phyloP scores from a whole-genome alignment of 2,113 vertebrate species.

The Peromyscus californicus region DNA sequence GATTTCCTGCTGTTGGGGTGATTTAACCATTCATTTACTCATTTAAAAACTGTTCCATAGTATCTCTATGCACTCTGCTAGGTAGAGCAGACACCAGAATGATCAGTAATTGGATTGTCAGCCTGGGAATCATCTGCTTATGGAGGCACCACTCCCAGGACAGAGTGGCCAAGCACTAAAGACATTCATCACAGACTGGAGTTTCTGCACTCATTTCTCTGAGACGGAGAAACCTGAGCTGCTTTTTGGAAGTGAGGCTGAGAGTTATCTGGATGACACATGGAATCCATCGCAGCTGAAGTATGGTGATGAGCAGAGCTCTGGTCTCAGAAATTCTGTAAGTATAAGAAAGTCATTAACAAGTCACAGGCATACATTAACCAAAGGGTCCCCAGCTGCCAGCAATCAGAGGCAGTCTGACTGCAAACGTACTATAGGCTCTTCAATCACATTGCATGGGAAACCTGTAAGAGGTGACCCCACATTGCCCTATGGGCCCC shows the following conservation, averaged over 20 bases:
- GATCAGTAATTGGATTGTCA: neutral
- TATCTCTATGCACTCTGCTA: neutral
- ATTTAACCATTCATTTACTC: slow-evolving; percentile 49
- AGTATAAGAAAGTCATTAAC: neutral
- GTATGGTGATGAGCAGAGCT: neutral
- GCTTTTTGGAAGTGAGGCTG: neutral
- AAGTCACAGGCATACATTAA: neutral
- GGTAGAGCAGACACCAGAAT: neutral
- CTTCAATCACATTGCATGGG: neutral
- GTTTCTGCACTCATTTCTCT: slow-evolving; percentile 11
- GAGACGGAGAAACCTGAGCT: neutral
- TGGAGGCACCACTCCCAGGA: neutral
- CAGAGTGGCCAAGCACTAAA: neutral
- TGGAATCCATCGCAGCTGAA: neutral
- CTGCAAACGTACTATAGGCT: neutral
- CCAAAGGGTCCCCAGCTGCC: neutral
- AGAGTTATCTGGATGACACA: neutral
- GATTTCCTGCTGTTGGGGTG: neutral
- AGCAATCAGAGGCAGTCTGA: neutral
- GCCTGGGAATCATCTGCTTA: neutral
- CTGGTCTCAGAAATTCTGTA: neutral
- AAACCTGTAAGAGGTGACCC: neutral
- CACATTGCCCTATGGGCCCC: neutral
- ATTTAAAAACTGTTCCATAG: neutral
- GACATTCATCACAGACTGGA: neutral